These are phyloP conservation scores for Tetramorium alpestre DNA, from an alignment of 1,140 invertebrate genomes.

Conservation along the genomic window DNA sequence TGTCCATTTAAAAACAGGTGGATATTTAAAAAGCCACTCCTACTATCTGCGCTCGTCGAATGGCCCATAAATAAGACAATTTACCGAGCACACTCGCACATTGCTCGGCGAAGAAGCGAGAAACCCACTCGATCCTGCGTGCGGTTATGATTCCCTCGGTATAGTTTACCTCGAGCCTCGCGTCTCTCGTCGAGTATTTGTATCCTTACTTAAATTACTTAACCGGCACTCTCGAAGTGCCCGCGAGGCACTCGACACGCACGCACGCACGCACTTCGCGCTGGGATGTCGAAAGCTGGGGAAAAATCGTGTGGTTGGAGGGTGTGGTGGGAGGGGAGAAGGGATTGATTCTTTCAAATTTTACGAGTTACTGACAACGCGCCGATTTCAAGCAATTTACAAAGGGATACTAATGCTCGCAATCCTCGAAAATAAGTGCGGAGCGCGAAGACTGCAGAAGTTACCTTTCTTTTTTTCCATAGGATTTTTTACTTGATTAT, in stretches of 20 bases:
- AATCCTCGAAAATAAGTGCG: neutral
- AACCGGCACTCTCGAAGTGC: slow-evolving; percentile 32
- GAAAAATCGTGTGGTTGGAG: neutral
- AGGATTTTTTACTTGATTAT: neutral
- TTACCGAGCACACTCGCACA: slow-evolving; percentile 50
- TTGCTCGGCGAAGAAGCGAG: slow-evolving; percentile 50
- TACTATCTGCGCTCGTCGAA: slow-evolving; percentile 36
- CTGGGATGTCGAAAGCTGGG: slow-evolving; percentile 18
- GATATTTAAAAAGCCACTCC: slow-evolving; percentile 44
- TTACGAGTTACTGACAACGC: neutral
- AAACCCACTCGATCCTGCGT: slow-evolving; percentile 41
- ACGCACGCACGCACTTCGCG: slow-evolving; percentile 33
- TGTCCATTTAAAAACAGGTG: slow-evolving; percentile 46
- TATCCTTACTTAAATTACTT: slow-evolving; percentile 59
- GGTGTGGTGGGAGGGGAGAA: too few species aligned
- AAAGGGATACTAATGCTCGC: neutral
- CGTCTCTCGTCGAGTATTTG: slow-evolving; percentile 38
- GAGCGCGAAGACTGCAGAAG: neutral
- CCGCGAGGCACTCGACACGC: slow-evolving; percentile 11
- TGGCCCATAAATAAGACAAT: slow-evolving; percentile 51
- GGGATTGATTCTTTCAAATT: neutral
- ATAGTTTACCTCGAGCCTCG: slow-evolving; percentile 43
- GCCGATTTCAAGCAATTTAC: neutral
- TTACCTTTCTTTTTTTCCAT: too few species aligned
- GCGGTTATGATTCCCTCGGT: slow-evolving; percentile 33